Conservation (phyloP, 2,888 invertebrate genomes). For the Ptychoptera albimana region DNA sequence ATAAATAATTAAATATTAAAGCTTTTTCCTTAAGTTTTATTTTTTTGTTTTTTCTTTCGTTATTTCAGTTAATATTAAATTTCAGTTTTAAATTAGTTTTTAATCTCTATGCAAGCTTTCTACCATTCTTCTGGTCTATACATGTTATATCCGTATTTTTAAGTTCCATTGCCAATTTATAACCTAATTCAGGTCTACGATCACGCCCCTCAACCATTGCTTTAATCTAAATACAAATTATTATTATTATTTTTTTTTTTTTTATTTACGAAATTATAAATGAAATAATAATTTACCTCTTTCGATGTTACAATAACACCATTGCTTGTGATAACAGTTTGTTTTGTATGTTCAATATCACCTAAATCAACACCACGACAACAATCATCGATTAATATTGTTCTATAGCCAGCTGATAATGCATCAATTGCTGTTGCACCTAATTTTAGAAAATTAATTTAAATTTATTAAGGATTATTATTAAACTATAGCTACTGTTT, state of each 20-base stretch:
- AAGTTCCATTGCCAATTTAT: slow-evolving; percentile 73
- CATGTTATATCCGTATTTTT: slow-evolving; percentile 36
- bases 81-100: no score
- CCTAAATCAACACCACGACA: slow-evolving; percentile 73
- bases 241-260: neutral
- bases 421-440: slow-evolving; percentile 81
- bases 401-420: slow-evolving; percentile 78
- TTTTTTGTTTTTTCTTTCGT: no score
- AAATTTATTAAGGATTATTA: no score
- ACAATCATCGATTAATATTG: slow-evolving; percentile 79
- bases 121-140: no score
- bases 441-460: no score
- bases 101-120: no score
- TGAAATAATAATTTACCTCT: slow-evolving; percentile 32
- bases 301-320: slow-evolving; percentile 69
- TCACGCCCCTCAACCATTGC: slow-evolving; percentile 80
- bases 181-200: slow-evolving; percentile 72
- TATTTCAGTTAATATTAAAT: no score
- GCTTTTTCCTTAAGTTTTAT: no score
- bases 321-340: slow-evolving; percentile 53
- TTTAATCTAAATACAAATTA: slow-evolving; percentile 37
- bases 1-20: no score
- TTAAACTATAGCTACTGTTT: no score
- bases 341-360: slow-evolving; percentile 71
- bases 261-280: neutral